Evolutionary conservation across 2,888 invertebrate genomes (phyloP), one percentile per base, ranked within the genome.

Genomic region (Epinotia ramella): DNA sequence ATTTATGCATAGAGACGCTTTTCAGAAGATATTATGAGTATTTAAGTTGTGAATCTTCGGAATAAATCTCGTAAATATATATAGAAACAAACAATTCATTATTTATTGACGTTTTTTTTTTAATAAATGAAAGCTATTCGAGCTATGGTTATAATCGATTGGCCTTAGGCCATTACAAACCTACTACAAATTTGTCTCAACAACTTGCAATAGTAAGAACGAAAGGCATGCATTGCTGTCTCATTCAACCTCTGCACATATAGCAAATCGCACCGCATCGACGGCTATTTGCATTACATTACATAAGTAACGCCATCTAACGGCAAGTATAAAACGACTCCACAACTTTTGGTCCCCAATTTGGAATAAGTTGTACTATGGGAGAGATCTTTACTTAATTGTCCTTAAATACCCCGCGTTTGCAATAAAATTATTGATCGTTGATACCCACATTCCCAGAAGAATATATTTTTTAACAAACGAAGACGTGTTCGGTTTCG

Each of bases 91-190:
- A 67, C 40, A 57, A 67, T 57, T 57, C 57, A 57, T 56, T 56
- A 44, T 68, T 40, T 59, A 68, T 68, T 59, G 40, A 59, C 57
- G 44, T 59, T 44, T 44, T 28, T 56, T 68, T 44, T 59, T 68
- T 56, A 66, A 53, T 18, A 12, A 53, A 40, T 40, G 2, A 20
- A 67, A 67, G 44, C 68, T 18, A 20, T 68, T 68, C 40, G 44
- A 33, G 68, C 13, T 11, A 44, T 44, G 4, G 4, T 59, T 57
- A 44, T 28, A 28, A 28, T 2, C 24, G 24, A 28, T 28, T 28
- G 24, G 3, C 24, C 3, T 28, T 28, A 28, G 24, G 3, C 24
- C 24, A 28, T 28, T 28, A 28, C 24, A 33, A 6, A 33, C 33
- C 0, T 33, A 33, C 33, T 33, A 33, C 7, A 6, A 33, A 33